A percentile compares a stretch with the other conserved stretches of the same genome.
phyloP scores from a whole-genome alignment of 2,797 vertebrate genomes.

The Spea hammondii region DNA sequence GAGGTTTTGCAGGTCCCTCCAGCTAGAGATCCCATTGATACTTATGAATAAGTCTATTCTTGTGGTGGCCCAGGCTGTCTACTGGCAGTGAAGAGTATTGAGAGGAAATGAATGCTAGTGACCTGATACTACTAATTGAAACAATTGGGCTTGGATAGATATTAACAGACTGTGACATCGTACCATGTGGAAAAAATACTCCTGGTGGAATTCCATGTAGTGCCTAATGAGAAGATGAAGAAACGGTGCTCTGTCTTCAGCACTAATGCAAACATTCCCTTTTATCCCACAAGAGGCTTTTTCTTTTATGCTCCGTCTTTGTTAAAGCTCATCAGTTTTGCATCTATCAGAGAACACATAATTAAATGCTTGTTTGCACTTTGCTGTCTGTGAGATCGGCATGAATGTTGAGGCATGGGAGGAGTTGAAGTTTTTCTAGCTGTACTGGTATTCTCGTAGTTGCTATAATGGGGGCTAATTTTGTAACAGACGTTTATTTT shows the following conservation, averaged over 20 bases:
- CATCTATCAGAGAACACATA: background rate
- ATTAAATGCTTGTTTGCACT: background rate
- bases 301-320: background rate
- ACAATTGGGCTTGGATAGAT: background rate
- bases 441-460: slow-evolving; percentile 1
- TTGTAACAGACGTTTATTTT: slow-evolving; percentile 51
- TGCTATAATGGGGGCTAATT: slow-evolving; percentile 17
- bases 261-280: slow-evolving; percentile 28
- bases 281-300: background rate
- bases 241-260: slow-evolving; percentile 5
- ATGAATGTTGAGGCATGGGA: background rate
- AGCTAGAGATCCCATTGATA: background rate
- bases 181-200: background rate
- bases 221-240: background rate
- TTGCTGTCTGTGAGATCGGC: no score
- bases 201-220: background rate
- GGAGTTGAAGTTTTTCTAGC: background rate
- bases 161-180: background rate
- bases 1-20: background rate
- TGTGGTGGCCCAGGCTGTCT: slow-evolving; percentile 23
- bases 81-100: slow-evolving; percentile 6
- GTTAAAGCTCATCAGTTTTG: background rate
- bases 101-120: background rate
- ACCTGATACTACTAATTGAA: background rate
- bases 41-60: background rate